A percentile compares a stretch with the other conserved stretches of the same genome.
phyloP scores from a whole-genome alignment of 2,113 vertebrate genomes.

The Daphoenositta chrysoptera region DNA sequence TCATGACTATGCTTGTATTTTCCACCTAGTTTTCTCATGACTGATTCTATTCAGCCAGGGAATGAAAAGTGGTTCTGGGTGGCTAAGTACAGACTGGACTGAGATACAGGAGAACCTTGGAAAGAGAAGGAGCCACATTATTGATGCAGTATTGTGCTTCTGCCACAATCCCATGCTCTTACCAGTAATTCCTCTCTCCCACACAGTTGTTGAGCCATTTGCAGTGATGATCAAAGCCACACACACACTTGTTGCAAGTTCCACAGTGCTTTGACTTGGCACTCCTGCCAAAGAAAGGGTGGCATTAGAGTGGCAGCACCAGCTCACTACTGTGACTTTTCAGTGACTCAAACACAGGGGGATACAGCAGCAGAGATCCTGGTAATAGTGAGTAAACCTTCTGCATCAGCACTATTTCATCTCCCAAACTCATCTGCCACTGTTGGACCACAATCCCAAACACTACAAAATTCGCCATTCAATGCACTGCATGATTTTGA shows the following conservation, averaged over 20 bases:
- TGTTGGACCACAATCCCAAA: not conserved
- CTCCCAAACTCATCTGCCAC: not conserved
- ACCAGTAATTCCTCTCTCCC: conserved; percentile 95
- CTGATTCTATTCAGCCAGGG: not conserved
- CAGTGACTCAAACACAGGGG: not conserved
- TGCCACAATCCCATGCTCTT: not conserved
- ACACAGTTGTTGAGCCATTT: conserved; percentile 99
- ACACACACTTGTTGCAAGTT: conserved; percentile 95
- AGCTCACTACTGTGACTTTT: not conserved
- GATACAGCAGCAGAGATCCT: not conserved
- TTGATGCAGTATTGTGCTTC: not conserved
- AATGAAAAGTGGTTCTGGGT: not conserved
- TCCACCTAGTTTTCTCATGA: not conserved
- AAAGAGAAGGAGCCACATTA: not conserved
- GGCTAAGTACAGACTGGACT: not conserved
- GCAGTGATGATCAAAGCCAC: conserved; percentile 96
- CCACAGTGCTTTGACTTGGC: conserved; percentile 95
- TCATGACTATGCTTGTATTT: not conserved
- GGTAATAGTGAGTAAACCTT: not conserved
- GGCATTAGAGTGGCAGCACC: not conserved
- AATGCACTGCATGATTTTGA: not conserved
- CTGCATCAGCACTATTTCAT: not conserved
- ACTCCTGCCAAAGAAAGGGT: conserved; percentile 74
- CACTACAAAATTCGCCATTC: not conserved
- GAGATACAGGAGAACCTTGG: not conserved